Evolutionary conservation across 2,888 invertebrate species (phyloP), one percentile per base, ranked within the genome.

Genomic region (Ormia ochracea): DNA sequence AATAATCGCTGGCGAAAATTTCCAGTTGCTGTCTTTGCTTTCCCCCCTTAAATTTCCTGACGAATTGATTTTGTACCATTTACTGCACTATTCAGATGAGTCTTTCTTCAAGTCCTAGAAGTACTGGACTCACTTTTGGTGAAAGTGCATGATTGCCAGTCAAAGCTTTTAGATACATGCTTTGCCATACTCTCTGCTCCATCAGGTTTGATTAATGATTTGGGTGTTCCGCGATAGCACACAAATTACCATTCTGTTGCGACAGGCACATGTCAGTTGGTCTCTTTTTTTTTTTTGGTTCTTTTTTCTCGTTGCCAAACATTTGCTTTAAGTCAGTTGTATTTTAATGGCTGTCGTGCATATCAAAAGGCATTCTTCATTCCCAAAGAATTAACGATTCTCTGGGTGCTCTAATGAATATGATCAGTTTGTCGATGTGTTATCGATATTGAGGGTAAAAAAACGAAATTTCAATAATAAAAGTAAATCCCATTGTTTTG

Each of bases 261-360:
- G 85, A 85, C 85, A 85, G 83, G 85, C 85, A 82, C 85, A 85
- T 84, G 85, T 85, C 85, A 86, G 85, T 84, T 84, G 76, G 54
- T 72, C 82, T 45, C 45, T 66, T 48, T 48, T 74, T 38, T 36
- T 70, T 69, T 3, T 38, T 36, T 63, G 65, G 12, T 23, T 61
- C 41, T 6, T 31, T 21, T 59, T 65, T 17, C 14, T 1, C 38
- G 33, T 70, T 52, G 48, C 58, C 52, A 69, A 59, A 54, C 17
- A 59, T 54, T 74, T 50, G 31, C 31, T 43, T 52, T 54, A 52
- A 54, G 65, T 38, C 52, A 21, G 72, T 52, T 38, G 23, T 21
- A 41, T n/a, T 66, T 12, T 59, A 59, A 17, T 63, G 54, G 28
- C 9, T 58, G 43, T 61, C 59, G 14, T 43, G n/a, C 5, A 56